A percentile compares a stretch with the other conserved stretches of the same genome.
Evolutionary conservation across 2,113 vertebrate genomes (phyloP).

Genomic region (Seriola rivoliana): DNA sequence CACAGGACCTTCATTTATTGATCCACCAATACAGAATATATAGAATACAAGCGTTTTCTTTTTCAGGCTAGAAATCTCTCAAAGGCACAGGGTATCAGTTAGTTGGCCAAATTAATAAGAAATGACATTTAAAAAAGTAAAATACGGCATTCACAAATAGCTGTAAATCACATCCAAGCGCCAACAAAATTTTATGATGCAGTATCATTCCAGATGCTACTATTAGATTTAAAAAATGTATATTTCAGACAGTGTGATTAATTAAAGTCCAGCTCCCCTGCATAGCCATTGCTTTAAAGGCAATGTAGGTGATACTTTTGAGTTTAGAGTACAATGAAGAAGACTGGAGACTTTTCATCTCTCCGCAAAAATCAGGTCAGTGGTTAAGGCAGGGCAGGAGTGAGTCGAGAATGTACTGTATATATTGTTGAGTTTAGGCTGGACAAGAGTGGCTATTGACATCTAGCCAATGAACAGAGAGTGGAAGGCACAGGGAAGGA

Average conservation of each 20-base stretch:
- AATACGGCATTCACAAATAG: conserved; percentile 56
- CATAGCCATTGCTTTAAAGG: conserved; percentile 69
- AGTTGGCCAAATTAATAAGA: conserved; percentile 59
- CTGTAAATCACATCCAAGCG: conserved; percentile 12
- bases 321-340: conserved; percentile 28
- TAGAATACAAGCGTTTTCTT: conserved; percentile 54
- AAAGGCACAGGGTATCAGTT: conserved; percentile 76
- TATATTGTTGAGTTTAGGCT: conserved; percentile 18
- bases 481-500: conserved; percentile 68
- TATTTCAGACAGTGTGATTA: conserved; percentile 23
- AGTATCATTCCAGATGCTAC: conserved; percentile 54
- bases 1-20: conserved; percentile 74
- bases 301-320: conserved; percentile 51
- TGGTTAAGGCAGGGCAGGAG: conserved; percentile 67
- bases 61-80: conserved; percentile 56
- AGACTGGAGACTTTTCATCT: conserved; percentile 19
- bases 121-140: conserved; percentile 22
- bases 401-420: conserved; percentile 23
- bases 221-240: conserved; percentile 18
- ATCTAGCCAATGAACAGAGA: conserved; percentile 22
- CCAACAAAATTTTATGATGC: conserved; percentile 18
- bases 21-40: conserved; percentile 65
- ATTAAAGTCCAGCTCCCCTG: conserved; percentile 62
- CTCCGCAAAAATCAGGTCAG: conserved; percentile 64
- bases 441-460: conserved; percentile 17